These are phyloP conservation scores for Nasalis larvatus DNA, from an alignment of 2,113 vertebrate genomes.

Conservation along the genomic window DNA sequence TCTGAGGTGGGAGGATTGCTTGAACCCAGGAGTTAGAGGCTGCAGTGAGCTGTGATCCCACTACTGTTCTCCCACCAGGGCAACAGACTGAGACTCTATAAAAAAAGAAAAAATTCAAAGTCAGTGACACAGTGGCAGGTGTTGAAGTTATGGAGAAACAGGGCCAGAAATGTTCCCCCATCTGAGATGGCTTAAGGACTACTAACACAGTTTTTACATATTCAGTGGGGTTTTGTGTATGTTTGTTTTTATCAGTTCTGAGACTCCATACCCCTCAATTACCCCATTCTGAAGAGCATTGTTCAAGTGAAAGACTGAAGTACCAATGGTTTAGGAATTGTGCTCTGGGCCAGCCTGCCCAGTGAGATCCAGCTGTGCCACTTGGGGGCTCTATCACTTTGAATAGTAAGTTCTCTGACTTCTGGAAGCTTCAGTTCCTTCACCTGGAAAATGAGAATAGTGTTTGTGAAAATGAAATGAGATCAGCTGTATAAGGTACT, in stretches of 20 bases:
- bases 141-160: background rate
- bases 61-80: too few species aligned
- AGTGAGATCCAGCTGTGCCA: background rate
- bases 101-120: background rate
- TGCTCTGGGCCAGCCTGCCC: background rate
- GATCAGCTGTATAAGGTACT: background rate
- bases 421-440: background rate
- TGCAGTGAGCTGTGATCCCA: too few species aligned
- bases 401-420: background rate
- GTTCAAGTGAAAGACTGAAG: background rate
- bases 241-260: background rate
- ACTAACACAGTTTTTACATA: background rate
- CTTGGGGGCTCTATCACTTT: background rate
- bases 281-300: background rate
- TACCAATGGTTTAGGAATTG: background rate
- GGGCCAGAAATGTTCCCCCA: background rate
- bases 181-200: background rate
- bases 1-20: too few species aligned
- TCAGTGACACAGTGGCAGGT: background rate
- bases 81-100: too few species aligned
- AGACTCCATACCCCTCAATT: background rate
- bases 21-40: too few species aligned
- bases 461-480: background rate
- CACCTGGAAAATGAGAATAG: background rate
- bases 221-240: background rate